Evolutionary conservation across 2,797 vertebrate species (phyloP), one percentile per base, ranked within the genome.

Genomic region (Parauchenoglanis ngamensis): DNA sequence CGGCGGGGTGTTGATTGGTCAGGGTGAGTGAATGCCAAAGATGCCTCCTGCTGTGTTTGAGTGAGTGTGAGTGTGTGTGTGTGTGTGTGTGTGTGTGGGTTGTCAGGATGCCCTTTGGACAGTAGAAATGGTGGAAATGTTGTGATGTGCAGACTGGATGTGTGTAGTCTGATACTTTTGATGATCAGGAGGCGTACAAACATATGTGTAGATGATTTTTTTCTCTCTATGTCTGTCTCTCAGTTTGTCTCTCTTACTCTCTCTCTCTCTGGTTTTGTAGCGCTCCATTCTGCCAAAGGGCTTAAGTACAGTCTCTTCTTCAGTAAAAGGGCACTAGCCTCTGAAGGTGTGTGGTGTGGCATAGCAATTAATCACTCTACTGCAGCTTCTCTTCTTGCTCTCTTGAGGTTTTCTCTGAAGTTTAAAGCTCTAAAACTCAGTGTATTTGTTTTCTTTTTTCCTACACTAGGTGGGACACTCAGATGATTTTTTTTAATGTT

Each of bases 321-420:
- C 84, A 85, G 76, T 75, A 52, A 90, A 90, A 89, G 86, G 83
- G 70, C 87, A 87, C 73, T 89, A 84, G 86, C 86, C 87, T 89
- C 85, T 86, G 83, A 85, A 83, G 82, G 59, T 15, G 67, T 15
- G 7, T 87, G 84, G 72, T 86, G 88, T 82, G 77, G 88, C 85
- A 83, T 88, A 85, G 88, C 81, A 78, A 82, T 89, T 88, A 87
- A 85, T 90, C 86, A 83, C 86, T 61, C 77, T 70, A 76, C 84
- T 84, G 52, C 31, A 13, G 21, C 28, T 75, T 63, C 75, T 77
- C 72, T 79, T 68, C 54, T 31, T 49, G 4, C 25, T 82, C 73
- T 84, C 79, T 46, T 59, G 72, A 83, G 77, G 67, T 40, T 52
- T 84, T 88, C 67, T 81, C 73, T 75, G 87, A 57, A 57, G 49